phyloP scores from a whole-genome alignment of 1,140 invertebrate species.

The Zelostemma sp. region DNA sequence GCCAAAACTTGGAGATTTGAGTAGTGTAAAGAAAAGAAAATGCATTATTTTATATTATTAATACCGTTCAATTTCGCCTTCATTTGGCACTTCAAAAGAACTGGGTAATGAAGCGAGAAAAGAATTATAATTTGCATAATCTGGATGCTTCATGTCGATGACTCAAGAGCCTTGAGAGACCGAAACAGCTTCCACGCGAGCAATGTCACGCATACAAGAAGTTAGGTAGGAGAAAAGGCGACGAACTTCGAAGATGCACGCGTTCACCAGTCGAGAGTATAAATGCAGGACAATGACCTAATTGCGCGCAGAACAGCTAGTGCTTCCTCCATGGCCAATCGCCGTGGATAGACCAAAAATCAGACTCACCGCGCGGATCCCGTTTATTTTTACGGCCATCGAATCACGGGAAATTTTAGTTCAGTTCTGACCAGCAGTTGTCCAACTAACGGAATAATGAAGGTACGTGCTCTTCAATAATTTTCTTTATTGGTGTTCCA shows the following conservation, averaged over 20 bases:
- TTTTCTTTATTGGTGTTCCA: too few species aligned
- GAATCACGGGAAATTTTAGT: neutral
- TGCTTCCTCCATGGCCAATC: constrained; percentile 58
- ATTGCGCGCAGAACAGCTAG: constrained; percentile 64
- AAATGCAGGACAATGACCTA: constrained; percentile 69
- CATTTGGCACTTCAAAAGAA: too few species aligned
- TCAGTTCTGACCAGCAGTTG: neutral
- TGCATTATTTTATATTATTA: too few species aligned
- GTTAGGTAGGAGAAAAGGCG: constrained; percentile 33
- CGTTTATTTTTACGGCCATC: constrained; percentile 1
- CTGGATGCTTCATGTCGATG: neutral
- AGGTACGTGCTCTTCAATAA: too few species aligned
- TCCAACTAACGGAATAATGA: too few species aligned
- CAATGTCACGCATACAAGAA: constrained; percentile 8
- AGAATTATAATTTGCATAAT: neutral
- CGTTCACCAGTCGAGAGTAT: constrained; percentile 54
- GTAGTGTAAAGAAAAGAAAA: too few species aligned
- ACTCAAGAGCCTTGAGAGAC: neutral
- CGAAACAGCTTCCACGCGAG: neutral
- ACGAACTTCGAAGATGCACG: constrained; percentile 52
- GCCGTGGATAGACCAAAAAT: constrained; percentile 11
- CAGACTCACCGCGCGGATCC: constrained; percentile 14
- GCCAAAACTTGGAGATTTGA: too few species aligned
- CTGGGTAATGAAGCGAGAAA: neutral
- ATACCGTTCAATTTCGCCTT: too few species aligned